phyloP scores from a whole-genome alignment of 2,113 vertebrate genomes.

The Apteryx mantelli region DNA sequence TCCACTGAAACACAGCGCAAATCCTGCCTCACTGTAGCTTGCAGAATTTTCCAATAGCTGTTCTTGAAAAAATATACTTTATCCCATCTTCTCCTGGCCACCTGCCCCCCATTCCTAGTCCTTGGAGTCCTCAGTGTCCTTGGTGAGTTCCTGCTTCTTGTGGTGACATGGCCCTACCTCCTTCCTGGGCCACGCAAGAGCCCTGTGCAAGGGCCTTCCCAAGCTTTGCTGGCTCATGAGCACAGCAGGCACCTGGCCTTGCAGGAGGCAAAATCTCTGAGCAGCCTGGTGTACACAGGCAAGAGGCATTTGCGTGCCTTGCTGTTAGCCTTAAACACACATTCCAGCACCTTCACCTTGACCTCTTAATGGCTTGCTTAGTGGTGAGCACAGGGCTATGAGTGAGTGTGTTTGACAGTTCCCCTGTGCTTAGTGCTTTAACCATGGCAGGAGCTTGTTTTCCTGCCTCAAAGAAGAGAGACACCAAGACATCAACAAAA shows the following conservation, averaged over 20 bases:
- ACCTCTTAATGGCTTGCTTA: conserved; percentile 49
- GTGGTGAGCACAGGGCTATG: not conserved
- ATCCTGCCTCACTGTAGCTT: not conserved
- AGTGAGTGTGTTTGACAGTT: conserved; percentile 30
- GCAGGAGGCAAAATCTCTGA: not conserved
- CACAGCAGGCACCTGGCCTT: not conserved
- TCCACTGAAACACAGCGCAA: not conserved
- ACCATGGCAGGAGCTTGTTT: not conserved
- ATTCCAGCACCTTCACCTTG: conserved; percentile 25
- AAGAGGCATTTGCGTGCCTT: not conserved
- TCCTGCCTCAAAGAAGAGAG: not conserved
- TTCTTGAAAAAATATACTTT: not conserved
- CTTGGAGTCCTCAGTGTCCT: not conserved
- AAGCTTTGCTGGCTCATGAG: not conserved
- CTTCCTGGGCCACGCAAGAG: not conserved
- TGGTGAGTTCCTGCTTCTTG: accelerated
- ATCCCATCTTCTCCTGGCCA: not conserved
- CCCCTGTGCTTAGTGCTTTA: not conserved
- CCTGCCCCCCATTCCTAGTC: not conserved
- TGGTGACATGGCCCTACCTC: not conserved
- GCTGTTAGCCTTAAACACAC: conserved; percentile 53
- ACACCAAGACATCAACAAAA: not conserved
- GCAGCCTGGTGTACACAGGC: not conserved
- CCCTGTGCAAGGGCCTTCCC: not conserved
- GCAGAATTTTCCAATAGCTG: not conserved